Conservation (phyloP, 2,113 vertebrate species). For the Ptilorrhoa leucosticta region DNA sequence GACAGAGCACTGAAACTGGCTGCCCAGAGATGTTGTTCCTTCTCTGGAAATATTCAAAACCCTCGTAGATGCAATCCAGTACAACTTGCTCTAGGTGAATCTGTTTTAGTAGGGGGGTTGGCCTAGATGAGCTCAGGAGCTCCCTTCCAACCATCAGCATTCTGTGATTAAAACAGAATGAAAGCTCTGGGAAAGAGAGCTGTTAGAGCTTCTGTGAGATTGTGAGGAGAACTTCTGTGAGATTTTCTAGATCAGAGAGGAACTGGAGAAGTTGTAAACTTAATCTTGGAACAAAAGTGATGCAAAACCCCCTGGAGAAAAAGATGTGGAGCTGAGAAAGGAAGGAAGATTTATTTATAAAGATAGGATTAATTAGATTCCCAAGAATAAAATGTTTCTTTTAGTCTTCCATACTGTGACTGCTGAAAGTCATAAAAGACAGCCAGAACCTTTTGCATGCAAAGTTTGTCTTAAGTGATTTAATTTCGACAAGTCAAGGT, state of each 20-base stretch:
- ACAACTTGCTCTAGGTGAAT: not conserved
- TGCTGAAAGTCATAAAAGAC: not conserved
- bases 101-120: not conserved
- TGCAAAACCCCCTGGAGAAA: not conserved
- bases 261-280: not conserved
- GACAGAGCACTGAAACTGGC: not conserved
- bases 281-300: not conserved
- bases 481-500: fast-evolving
- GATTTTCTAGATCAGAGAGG: not conserved
- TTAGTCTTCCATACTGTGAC: not conserved
- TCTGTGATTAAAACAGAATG: not conserved
- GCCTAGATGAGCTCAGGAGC: not conserved
- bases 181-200: not conserved
- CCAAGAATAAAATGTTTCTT: not conserved
- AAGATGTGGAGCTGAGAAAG: not conserved
- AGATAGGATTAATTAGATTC: not conserved
- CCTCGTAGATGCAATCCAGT: fast-evolving
- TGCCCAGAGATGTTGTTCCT: not conserved
- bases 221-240: not conserved
- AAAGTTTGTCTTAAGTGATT: not conserved
- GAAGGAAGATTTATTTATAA: slow-evolving; percentile 22
- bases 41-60: not conserved
- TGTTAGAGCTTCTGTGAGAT: not conserved
- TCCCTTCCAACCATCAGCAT: not conserved
- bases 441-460: not conserved